Evolutionary conservation across 2,797 vertebrate species (phyloP).

Genomic region (Diplodus puntazzo): DNA sequence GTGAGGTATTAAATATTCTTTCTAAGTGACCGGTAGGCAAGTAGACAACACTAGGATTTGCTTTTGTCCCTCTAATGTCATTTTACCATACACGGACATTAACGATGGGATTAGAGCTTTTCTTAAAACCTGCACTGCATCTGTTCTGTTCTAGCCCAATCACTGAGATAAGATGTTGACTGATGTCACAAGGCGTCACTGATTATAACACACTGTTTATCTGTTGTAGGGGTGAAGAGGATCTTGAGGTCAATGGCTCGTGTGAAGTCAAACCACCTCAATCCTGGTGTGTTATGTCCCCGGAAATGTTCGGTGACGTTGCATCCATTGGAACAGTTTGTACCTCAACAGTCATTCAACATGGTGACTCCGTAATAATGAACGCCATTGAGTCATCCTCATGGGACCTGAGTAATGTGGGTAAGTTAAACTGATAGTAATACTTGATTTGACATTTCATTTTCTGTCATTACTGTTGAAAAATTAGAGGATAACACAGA

Average conservation of each 20-base stretch:
- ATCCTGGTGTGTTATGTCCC: constrained; percentile 75
- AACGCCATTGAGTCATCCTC: neutral
- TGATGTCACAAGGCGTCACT: neutral
- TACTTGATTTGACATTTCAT: neutral
- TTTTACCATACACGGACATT: neutral
- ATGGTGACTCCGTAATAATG: neutral
- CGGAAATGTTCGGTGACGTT: rapidly evolving
- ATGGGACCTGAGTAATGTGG: constrained; percentile 56
- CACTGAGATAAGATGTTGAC: neutral
- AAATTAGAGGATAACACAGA: neutral
- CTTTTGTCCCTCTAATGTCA: neutral
- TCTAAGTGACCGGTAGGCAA: neutral
- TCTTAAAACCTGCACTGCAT: neutral
- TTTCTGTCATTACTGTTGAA: constrained; percentile 30
- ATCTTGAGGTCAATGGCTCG: rapidly evolving
- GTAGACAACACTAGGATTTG: neutral
- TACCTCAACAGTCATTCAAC: constrained; percentile 10
- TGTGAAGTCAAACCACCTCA: constrained; percentile 67
- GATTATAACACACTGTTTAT: neutral
- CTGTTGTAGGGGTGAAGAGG: constrained; percentile 17
- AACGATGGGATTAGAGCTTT: neutral
- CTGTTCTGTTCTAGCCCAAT: neutral
- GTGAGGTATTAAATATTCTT: neutral
- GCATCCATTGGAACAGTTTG: constrained; percentile 56
- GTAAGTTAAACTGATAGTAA: constrained; percentile 55